phyloP scores from a whole-genome alignment of 2,888 invertebrate species.

The Nymphalis c-album region DNA sequence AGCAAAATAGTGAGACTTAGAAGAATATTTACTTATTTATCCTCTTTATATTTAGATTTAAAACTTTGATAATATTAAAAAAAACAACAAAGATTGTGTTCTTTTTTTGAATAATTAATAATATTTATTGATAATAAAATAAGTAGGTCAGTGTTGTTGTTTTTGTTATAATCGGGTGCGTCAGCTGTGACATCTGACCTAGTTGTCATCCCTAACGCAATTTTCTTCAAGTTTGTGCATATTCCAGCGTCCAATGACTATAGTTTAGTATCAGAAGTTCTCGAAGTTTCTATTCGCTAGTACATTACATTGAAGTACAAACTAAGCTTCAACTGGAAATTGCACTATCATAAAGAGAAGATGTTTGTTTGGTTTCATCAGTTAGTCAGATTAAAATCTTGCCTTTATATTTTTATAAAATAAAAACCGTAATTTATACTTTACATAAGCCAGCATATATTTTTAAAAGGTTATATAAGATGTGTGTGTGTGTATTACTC shows the following conservation, averaged over 20 bases:
- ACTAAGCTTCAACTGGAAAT: slow-evolving; percentile 22
- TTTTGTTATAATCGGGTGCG: background rate
- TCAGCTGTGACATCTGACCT: background rate
- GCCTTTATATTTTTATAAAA: background rate
- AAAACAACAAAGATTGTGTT: too few species aligned
- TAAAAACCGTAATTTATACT: too few species aligned
- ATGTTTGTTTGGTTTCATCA: slow-evolving; percentile 15
- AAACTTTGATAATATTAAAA: too few species aligned
- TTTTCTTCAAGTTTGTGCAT: slow-evolving; percentile 9
- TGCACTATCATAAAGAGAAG: slow-evolving; percentile 22
- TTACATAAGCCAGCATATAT: too few species aligned
- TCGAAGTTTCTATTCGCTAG: slow-evolving; percentile 24
- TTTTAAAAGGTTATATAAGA: too few species aligned
- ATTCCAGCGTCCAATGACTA: slow-evolving; percentile 12
- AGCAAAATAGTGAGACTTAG: background rate
- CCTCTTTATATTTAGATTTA: too few species aligned
- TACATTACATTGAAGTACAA: slow-evolving; percentile 19
- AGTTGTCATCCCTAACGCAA: background rate
- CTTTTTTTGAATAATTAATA: too few species aligned
- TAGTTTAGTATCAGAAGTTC: slow-evolving; percentile 22
- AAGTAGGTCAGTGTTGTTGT: too few species aligned
- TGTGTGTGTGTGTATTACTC: too few species aligned
- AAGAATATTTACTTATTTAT: too few species aligned
- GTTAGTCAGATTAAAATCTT: slow-evolving; percentile 1
- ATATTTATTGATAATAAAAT: too few species aligned